Percentiles rank a stretch among this genome's conserved stretches.
phyloP scores from a whole-genome alignment of 2,113 vertebrate species.

The Clarias macrocephalus region DNA sequence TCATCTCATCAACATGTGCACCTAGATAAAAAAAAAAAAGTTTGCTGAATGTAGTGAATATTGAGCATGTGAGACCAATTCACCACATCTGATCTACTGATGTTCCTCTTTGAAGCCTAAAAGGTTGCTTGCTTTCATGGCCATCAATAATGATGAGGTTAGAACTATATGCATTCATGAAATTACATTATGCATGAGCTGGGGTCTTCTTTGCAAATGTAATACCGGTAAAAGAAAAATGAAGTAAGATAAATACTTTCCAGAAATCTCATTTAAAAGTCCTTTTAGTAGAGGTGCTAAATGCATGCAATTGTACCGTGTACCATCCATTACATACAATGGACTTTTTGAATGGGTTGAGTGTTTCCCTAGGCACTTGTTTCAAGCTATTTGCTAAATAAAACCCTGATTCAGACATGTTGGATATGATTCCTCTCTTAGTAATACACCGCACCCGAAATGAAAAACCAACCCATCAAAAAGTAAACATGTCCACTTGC shows the following conservation, averaged over 20 bases:
- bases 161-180: constrained; percentile 2
- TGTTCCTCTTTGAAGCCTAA: constrained; percentile 22
- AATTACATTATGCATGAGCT: constrained; percentile 12
- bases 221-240: neutral
- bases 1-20: neutral
- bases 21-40: neutral
- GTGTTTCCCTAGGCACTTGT: neutral
- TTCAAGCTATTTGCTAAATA: neutral
- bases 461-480: neutral
- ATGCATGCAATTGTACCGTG: neutral
- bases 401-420: neutral
- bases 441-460: neutral
- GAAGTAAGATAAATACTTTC: neutral
- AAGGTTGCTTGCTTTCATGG: constrained; percentile 5
- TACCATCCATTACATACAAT: neutral
- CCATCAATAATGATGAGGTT: constrained; percentile 14
- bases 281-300: neutral
- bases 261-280: neutral
- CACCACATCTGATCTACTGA: neutral
- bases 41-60: constrained; percentile 26
- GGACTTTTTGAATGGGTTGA: neutral
- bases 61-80: neutral
- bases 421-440: neutral
- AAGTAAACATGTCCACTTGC: neutral
- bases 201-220: neutral